phyloP scores from a whole-genome alignment of 2,797 vertebrate species.

The Cheirogaleus major region DNA sequence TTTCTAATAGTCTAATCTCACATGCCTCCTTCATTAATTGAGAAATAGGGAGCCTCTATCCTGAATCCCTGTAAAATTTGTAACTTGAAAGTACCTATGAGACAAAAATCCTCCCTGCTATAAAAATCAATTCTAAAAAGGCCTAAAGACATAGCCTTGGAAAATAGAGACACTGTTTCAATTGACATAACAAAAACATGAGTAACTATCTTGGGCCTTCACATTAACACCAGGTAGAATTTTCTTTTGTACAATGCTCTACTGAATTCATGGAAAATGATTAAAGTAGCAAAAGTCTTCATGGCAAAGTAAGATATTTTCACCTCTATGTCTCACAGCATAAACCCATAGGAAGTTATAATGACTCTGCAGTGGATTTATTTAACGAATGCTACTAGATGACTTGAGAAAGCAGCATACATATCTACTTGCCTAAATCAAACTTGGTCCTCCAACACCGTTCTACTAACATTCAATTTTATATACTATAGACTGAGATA shows the following conservation, averaged over 20 bases:
- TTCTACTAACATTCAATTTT: constrained; percentile 13
- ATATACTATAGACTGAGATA: not conserved
- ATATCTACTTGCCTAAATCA: not conserved
- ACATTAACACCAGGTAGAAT: not conserved
- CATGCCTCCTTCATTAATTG: not conserved
- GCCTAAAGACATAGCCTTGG: not conserved
- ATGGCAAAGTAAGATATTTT: not conserved
- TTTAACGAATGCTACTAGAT: constrained; percentile 19
- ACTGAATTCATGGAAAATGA: constrained; percentile 32
- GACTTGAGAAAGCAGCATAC: not conserved
- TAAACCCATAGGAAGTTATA: constrained; percentile 1
- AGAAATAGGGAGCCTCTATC: constrained; percentile 13
- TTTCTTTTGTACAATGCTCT: not conserved
- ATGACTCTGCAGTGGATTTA: not conserved
- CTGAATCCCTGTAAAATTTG: not conserved
- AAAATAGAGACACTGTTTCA: not conserved
- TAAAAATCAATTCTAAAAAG: constrained; percentile 46
- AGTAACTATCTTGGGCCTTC: not conserved
- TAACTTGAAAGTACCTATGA: not conserved
- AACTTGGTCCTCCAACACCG: not conserved
- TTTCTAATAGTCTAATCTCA: not conserved
- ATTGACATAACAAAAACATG: not conserved
- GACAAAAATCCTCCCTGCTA: not conserved
- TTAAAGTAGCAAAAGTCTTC: not conserved
- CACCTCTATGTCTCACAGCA: not conserved